Percentiles rank a stretch among this genome's conserved stretches.
Evolutionary conservation across 30 jellyfish, hydroid and myxozoan species (phyloP).

Genomic region (Nemopilema nomurai): DNA sequence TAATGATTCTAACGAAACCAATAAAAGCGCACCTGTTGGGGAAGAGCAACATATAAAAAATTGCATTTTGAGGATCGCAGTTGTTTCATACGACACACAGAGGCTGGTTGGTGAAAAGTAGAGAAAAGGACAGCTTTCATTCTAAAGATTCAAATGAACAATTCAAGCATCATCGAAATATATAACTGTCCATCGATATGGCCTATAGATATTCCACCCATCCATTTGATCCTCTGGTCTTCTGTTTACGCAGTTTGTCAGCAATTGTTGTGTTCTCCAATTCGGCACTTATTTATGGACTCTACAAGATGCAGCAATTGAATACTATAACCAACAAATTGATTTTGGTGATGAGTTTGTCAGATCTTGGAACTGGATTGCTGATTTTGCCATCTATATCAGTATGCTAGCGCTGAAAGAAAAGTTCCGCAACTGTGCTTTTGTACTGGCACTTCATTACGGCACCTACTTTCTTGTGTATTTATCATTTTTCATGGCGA

Average conservation of each 20-base stretch:
- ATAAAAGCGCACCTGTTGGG: too few relatives aligned
- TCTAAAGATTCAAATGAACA: too few relatives aligned
- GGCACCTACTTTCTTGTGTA: constrained; percentile 17
- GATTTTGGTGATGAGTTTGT: constrained; percentile 20
- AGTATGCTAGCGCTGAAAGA: constrained; percentile 6
- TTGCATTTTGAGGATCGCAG: too few relatives aligned
- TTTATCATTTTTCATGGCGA: constrained; percentile 44
- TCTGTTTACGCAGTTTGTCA: neutral
- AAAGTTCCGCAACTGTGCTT: constrained; percentile 28
- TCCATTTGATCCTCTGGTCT: constrained; percentile 10
- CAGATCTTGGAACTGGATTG: constrained; percentile 39
- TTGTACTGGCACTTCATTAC: constrained; percentile 27
- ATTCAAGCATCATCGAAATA: too few relatives aligned
- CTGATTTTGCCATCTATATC: constrained; percentile 24
- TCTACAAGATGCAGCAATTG: constrained; percentile 22
- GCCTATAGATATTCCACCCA: constrained; percentile 40
- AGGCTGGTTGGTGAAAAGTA: too few relatives aligned
- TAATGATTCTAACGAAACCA: too few relatives aligned
- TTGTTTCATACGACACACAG: too few relatives aligned
- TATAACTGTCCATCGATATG: constrained; percentile 15
- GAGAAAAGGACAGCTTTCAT: too few relatives aligned
- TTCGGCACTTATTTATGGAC: constrained; percentile 28
- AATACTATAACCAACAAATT: constrained; percentile 21
- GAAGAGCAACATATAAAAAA: too few relatives aligned
- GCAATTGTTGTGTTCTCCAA: constrained; percentile 12